Conservation (phyloP, 2,113 vertebrate species). For the Sylvia atricapilla region DNA sequence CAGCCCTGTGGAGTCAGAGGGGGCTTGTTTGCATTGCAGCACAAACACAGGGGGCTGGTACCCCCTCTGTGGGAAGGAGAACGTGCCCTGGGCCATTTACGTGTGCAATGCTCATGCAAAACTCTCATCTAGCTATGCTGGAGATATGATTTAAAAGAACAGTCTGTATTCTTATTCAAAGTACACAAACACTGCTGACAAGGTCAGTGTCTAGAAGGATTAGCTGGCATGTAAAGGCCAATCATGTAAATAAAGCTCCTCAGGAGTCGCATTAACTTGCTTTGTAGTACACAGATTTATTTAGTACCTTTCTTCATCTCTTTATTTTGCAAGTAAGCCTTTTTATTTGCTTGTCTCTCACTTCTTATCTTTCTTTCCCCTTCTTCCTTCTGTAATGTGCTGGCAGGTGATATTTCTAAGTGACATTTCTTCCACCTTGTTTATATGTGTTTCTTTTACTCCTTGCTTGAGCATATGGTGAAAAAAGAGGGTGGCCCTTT, state of each 20-base stretch:
- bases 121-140: not conserved
- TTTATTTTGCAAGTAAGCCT: not conserved
- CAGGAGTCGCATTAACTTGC: not conserved
- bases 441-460: not conserved
- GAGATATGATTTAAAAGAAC: conserved; percentile 4
- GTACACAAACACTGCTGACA: conserved; percentile 31
- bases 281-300: not conserved
- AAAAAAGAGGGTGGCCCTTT: not conserved
- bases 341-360: not conserved
- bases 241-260: conserved; percentile 5
- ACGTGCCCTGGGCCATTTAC: not conserved
- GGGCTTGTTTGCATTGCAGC: not conserved
- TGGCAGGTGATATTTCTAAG: not conserved
- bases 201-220: conserved; percentile 39
- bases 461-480: not conserved
- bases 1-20: not conserved
- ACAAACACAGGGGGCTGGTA: not conserved
- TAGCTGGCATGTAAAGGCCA: conserved; percentile 29
- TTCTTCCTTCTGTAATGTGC: not conserved
- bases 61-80: not conserved
- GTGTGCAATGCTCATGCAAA: not conserved
- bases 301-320: conserved; percentile 1
- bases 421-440: not conserved
- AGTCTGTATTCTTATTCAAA: not conserved
- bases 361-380: not conserved